phyloP scores from a whole-genome alignment of 1,140 invertebrate genomes.

The Cheumatopsyche charites region DNA sequence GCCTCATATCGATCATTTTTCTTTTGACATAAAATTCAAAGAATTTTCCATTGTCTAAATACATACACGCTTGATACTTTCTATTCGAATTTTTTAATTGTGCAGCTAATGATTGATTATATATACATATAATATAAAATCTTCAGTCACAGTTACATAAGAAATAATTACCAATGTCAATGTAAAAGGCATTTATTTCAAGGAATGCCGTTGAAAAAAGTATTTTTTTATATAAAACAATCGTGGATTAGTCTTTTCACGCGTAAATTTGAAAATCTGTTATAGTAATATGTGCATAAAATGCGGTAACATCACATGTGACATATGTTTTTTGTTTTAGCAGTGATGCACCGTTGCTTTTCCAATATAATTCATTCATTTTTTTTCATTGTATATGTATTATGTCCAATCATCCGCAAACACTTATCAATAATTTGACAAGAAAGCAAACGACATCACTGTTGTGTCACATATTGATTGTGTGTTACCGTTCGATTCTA shows the following conservation, averaged over 20 bases:
- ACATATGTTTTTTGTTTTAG: constrained; percentile 9
- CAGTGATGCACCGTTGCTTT: constrained; percentile 13
- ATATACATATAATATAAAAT: too few species aligned
- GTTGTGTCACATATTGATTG: background rate
- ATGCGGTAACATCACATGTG: constrained; percentile 28
- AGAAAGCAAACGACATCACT: background rate
- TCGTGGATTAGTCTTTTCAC: constrained; percentile 24
- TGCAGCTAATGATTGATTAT: constrained; percentile 4
- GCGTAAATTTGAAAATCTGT: background rate
- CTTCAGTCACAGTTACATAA: constrained; percentile 24
- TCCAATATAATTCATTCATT: background rate
- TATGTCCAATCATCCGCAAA: background rate
- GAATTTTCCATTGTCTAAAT: background rate
- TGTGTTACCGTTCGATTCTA: constrained; percentile 41
- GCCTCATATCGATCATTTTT: too few species aligned
- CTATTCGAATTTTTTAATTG: constrained; percentile 1
- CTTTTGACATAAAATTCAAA: background rate
- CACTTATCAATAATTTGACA: too few species aligned
- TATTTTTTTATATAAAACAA: constrained; percentile 30
- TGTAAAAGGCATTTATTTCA: constrained; percentile 23
- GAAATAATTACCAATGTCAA: constrained; percentile 24
- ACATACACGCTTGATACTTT: background rate
- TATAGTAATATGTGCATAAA: constrained; percentile 21
- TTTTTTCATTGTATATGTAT: background rate
- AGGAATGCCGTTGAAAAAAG: constrained; percentile 23